Evolutionary conservation across 2,888 invertebrate species (phyloP), one percentile per base, ranked within the genome.

Genomic region (Pandemis heparana): DNA sequence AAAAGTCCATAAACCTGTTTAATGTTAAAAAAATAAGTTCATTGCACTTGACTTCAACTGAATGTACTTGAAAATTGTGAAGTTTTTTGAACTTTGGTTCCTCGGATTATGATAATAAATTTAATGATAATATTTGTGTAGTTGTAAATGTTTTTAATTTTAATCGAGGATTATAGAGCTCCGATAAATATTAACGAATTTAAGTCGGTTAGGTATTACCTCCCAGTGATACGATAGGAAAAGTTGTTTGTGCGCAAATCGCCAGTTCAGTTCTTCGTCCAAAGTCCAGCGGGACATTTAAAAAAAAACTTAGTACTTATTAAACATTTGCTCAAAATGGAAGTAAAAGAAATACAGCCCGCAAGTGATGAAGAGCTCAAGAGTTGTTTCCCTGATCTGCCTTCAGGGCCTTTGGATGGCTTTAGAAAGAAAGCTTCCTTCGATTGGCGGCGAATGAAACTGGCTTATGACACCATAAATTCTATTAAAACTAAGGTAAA

Each of bases 381-480:
- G 75, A 80, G 87, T 6, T 90, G 94, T 69, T 92, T 96, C 76
- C 95, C 95, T 6, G 95, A 96, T 80, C 95, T 96, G 75, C 95
- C 96, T 16, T 87, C 89, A 39, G 97, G 97, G 6, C 96, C 96
- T 16, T 86, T 97, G 75, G 95, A 96, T 80, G 83, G 80, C 6
- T 97, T 96, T 81, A 93, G 97, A 67, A 95, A 95, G 77, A 95
- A 93, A 77, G 95, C 96, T 0, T 92, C 95, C 0, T 97, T 97
- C 81, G 96, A 96, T 79, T 96, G 97, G 95, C 96, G 96, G 63
- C 95, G 95, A 41, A 90, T 94, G 89, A 94, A 93, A 81, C 83
- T 94, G 12, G 82, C 82, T 53, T 92, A 91, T 75, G 93, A 94
- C 70, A 88, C 82, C 75, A 77, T 89, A 53, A 80, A 82, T 53